Evolutionary conservation across 2,113 vertebrate species (phyloP).

Genomic region (Hystrix cristata): DNA sequence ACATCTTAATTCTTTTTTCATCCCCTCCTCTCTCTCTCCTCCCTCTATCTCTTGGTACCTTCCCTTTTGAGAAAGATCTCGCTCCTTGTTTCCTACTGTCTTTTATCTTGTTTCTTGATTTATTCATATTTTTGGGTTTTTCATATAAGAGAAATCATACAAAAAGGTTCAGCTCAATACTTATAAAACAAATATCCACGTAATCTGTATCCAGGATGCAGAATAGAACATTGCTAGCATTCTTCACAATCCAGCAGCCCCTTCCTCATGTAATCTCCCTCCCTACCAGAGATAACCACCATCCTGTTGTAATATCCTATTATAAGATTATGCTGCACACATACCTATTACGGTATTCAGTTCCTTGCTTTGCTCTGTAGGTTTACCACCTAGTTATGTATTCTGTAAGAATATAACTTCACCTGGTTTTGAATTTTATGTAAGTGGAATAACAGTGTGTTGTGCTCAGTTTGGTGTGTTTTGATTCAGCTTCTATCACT

Average conservation of each 20-base stretch:
- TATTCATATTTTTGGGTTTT: not conserved
- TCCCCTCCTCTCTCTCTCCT: not conserved
- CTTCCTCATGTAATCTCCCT: not conserved
- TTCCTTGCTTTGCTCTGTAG: not conserved
- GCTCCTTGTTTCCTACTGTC: not conserved
- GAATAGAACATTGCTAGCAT: not conserved
- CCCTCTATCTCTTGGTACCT: not conserved
- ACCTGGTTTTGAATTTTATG: not conserved
- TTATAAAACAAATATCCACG: not conserved
- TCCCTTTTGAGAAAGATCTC: not conserved
- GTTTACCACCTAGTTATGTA: not conserved
- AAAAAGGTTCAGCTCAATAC: not conserved
- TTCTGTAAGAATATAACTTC: not conserved
- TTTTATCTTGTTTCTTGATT: not conserved
- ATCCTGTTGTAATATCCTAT: not conserved
- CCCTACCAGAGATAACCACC: not conserved
- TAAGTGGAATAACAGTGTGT: not conserved
- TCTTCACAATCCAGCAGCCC: not conserved
- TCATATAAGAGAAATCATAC: not conserved
- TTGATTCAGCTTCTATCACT: not conserved
- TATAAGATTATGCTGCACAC: not conserved
- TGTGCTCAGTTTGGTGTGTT: slow-evolving; percentile 8
- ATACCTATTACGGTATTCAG: not conserved
- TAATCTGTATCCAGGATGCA: not conserved
- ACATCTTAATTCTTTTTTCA: not conserved